These are phyloP conservation scores for Lutjanus erythropterus DNA, from an alignment of 2,113 vertebrate genomes.

Conservation along the genomic window DNA sequence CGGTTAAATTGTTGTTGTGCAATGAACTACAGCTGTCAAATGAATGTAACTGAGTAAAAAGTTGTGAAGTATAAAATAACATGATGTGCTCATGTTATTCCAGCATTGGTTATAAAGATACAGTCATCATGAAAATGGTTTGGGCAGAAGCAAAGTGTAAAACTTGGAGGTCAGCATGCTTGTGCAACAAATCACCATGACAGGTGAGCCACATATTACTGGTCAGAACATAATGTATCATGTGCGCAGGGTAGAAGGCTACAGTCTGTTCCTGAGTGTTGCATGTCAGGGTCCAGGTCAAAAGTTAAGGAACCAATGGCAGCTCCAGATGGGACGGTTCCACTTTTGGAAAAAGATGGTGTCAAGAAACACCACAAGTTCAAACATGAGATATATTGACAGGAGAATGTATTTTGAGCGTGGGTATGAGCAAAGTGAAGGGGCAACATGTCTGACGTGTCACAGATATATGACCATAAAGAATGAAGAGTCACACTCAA, in stretches of 20 bases:
- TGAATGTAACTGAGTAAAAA: too few relatives aligned
- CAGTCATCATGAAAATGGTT: neutral
- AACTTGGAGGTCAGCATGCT: constrained; percentile 12
- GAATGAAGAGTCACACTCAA: constrained; percentile 8
- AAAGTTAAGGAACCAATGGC: constrained; percentile 32
- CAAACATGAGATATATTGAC: constrained; percentile 41
- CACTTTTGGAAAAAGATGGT: constrained; percentile 64
- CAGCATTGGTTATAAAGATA: neutral
- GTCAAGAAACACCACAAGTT: constrained; percentile 31
- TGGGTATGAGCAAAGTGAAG: constrained; percentile 17
- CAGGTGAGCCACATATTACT: constrained; percentile 31
- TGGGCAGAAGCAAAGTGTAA: neutral
- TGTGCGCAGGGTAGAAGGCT: constrained; percentile 38
- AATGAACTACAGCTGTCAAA: too few relatives aligned
- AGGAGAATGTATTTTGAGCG: constrained; percentile 48
- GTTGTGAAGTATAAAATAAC: too few relatives aligned
- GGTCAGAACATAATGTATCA: constrained; percentile 29
- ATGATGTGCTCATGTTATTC: too few relatives aligned
- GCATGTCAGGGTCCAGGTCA: constrained; percentile 58
- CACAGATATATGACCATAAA: constrained; percentile 13
- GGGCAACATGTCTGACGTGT: constrained; percentile 14
- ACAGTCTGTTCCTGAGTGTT: constrained; percentile 54
- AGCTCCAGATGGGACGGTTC: constrained; percentile 58
- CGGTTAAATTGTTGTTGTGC: too few relatives aligned
- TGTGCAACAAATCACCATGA: constrained; percentile 54